phyloP scores from a whole-genome alignment of 2,113 vertebrate species.

The Synodontis membranacea region DNA sequence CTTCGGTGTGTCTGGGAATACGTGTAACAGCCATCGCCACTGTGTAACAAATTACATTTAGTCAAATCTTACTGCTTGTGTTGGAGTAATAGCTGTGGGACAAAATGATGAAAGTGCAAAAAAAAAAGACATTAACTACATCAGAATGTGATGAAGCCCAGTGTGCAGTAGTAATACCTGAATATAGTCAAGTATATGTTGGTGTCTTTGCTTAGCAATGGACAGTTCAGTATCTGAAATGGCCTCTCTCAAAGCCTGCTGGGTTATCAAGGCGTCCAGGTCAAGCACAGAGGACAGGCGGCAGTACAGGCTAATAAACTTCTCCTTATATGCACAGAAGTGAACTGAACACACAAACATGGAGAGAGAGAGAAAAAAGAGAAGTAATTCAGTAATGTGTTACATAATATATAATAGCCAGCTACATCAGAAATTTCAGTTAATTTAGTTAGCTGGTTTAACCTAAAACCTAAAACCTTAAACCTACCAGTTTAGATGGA shows the following conservation, averaged over 20 bases:
- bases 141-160: not conserved
- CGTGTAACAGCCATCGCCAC: constrained; percentile 20
- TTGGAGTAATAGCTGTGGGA: not conserved
- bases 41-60: constrained; percentile 10
- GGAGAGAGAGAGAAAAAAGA: constrained; percentile 19
- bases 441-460: constrained; percentile 23
- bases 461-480: no score
- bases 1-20: constrained; percentile 37
- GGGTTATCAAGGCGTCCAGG: constrained; percentile 93
- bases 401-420: not conserved
- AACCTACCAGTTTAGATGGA: no score
- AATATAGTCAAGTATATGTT: constrained; percentile 90
- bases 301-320: constrained; percentile 95
- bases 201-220: constrained; percentile 90
- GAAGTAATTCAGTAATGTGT: constrained; percentile 18
- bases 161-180: constrained; percentile 75
- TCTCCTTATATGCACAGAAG: constrained; percentile 94
- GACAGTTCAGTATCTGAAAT: constrained; percentile 91
- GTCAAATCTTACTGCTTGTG: not conserved
- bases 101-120: constrained; percentile 6
- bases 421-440: constrained; percentile 20
- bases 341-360: constrained; percentile 78
- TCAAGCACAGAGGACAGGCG: constrained; percentile 94
- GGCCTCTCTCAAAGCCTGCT: constrained; percentile 94
- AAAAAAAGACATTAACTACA: not conserved